Evolutionary conservation across 2,113 vertebrate genomes (phyloP), one percentile per base, ranked within the genome.

Genomic region (Phrynocephalus versicolor): DNA sequence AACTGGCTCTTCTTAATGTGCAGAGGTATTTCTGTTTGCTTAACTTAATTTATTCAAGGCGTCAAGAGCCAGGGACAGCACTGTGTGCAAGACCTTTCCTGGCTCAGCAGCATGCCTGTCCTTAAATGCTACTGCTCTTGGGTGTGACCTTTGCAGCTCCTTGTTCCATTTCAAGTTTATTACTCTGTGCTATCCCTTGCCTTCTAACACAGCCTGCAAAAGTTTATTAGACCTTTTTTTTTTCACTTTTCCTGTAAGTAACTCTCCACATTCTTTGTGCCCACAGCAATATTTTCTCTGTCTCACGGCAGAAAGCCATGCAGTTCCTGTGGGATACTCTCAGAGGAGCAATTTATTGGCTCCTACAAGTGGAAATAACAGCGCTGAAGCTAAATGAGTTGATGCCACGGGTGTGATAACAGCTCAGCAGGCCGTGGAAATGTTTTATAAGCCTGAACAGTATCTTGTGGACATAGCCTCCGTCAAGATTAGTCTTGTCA

Each of bases 151-250:
- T 73, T 74, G 21, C 58, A 74, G 69, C 58, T 81, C 57, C 64
- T 80, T 25, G 41, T 86, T 85, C 64, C 62, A 70, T 85, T 85
- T 85, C 69, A 81, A 65, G 33, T 64, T 65, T 64, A 86, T 81
- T 74, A 74, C 69, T 81, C 23, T 79, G 55, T 57, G 39, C 13
- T 71, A 79, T 76, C 27, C 33, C 74, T 55, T 16, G 39, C n/a
- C 37, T 65, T 55, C 41, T 86, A 80, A 81, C 58, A 81, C 70
- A 74, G 77, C 30, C 58, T 9, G 9, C 41, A 73, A 74, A 80
- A 81, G 57, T 80, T 86, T 76, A 84, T 76, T 84, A 69, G 57
- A 80, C 45, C 80, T 65, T 70, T 74, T 81, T 62, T 86, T 65
- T 70, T 74, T 81, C 71, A 21, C 69, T 86, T 57, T 71, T 64